phyloP scores from a whole-genome alignment of 2,113 vertebrate species.

The Bubo bubo region DNA sequence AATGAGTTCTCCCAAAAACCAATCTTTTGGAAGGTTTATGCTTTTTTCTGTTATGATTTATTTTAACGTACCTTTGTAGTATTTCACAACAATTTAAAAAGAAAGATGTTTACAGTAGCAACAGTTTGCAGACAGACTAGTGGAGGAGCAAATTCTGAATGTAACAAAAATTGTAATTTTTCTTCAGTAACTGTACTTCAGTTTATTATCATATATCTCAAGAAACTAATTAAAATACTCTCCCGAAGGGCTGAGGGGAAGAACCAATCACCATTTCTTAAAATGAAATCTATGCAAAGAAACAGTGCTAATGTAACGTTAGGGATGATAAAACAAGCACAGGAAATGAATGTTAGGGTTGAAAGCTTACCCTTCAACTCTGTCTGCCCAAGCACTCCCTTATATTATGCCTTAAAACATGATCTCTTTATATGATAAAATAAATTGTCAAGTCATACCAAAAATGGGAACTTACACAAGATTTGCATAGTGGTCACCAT shows the following conservation, averaged over 20 bases:
- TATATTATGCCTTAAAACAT: background rate
- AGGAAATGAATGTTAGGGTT: conserved; percentile 51
- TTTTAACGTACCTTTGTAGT: background rate
- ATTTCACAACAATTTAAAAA: background rate
- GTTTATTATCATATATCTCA: conserved; percentile 33
- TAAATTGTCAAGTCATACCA: background rate
- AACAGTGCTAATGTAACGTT: background rate
- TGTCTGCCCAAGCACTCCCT: background rate
- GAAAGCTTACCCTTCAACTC: conserved; percentile 35
- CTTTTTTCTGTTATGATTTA: background rate
- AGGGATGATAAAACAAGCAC: conserved; percentile 50
- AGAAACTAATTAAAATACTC: conserved; percentile 47
- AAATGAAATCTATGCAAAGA: conserved; percentile 38
- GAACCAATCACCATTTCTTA: conserved; percentile 26
- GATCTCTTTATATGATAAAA: background rate
- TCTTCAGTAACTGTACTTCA: background rate
- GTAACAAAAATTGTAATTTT: background rate
- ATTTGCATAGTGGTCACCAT: background rate
- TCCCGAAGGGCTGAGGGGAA: conserved; percentile 23
- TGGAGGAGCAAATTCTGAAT: background rate
- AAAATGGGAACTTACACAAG: background rate
- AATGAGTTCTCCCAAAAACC: background rate
- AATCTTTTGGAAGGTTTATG: background rate
- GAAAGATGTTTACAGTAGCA: background rate
- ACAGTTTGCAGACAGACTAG: background rate